A percentile compares a stretch with the other conserved stretches of the same genome.
phyloP scores from a whole-genome alignment of 2,113 vertebrate species.

The Zapornia atra region DNA sequence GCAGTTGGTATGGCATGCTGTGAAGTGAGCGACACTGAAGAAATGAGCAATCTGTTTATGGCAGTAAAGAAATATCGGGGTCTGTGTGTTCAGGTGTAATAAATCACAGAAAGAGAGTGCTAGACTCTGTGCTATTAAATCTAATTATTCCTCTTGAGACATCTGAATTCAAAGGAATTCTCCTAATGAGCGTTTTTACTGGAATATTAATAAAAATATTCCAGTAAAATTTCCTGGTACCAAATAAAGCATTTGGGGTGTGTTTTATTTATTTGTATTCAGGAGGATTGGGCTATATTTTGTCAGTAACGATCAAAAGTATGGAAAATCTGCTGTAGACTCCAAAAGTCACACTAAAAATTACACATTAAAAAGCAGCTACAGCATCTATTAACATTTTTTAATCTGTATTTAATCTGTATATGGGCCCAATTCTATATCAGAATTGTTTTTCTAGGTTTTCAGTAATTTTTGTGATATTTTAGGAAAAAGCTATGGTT shows the following conservation, averaged over 20 bases:
- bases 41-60: constrained; percentile 57
- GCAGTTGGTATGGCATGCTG: not conserved
- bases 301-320: not conserved
- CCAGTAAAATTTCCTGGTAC: not conserved
- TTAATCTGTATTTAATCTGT: not conserved
- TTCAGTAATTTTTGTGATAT: not conserved
- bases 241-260: not conserved
- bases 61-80: not conserved
- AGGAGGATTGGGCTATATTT: not conserved
- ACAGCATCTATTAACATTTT: not conserved
- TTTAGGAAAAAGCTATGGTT: not conserved
- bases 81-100: not conserved
- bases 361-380: not conserved
- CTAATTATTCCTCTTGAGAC: not conserved
- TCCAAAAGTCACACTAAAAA: not conserved
- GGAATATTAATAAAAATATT: not conserved
- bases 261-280: not conserved
- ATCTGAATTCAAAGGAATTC: not conserved
- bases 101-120: not conserved
- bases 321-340: not conserved
- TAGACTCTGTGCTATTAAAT: not conserved
- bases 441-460: not conserved
- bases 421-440: not conserved
- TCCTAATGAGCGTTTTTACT: not conserved
- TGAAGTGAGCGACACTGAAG: constrained; percentile 47